A percentile compares a stretch with the other conserved stretches of the same genome.
Conservation (phyloP, 2,113 vertebrate species). For the Columba janthina region DNA sequence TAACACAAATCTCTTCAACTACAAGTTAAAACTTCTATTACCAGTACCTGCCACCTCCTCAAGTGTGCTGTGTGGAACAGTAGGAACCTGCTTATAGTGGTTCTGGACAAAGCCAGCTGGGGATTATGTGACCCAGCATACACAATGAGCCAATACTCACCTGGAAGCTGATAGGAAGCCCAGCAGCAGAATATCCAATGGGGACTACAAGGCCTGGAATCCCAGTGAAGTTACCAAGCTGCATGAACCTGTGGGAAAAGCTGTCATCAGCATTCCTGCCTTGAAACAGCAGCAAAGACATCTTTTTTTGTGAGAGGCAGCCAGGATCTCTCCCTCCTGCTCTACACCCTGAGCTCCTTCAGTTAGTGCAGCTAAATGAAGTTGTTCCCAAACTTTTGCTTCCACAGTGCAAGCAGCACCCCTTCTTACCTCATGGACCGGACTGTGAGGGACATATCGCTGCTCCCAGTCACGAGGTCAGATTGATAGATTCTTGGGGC, state of each 20-base stretch:
- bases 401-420: neutral
- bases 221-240: conserved; percentile 70
- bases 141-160: neutral
- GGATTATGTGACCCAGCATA: neutral
- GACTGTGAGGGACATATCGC: neutral
- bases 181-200: conserved; percentile 56
- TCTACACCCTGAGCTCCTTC: neutral
- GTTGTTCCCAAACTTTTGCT: neutral
- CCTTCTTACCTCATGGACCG: conserved; percentile 51
- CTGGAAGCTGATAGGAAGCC: conserved; percentile 63
- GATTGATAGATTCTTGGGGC: conserved; percentile 59
- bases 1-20: neutral
- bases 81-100: neutral
- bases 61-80: neutral
- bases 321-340: neutral
- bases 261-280: neutral
- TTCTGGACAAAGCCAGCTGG: neutral
- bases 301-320: neutral
- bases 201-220: conserved; percentile 70
- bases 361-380: neutral
- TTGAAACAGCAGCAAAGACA: neutral
- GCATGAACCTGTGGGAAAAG: conserved; percentile 58
- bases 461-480: conserved; percentile 52
- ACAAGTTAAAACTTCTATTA: neutral
- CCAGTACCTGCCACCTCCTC: neutral